Evolutionary conservation across 2,888 invertebrate species (phyloP).

Genomic region (Esperia sulphurella): DNA sequence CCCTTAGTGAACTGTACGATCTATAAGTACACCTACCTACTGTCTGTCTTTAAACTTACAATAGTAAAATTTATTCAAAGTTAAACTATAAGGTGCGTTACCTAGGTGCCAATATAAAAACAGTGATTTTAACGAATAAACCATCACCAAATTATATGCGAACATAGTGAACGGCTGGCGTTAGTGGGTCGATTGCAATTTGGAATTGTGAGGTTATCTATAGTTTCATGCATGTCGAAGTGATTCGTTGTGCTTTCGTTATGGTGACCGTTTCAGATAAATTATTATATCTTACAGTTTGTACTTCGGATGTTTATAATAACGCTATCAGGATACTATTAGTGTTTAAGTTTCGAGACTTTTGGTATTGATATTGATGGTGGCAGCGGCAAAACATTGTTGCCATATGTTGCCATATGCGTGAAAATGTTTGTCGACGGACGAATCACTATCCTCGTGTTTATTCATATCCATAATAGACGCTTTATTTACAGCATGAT

Average conservation of each 20-base stretch:
- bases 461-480: constrained; percentile 24
- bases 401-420: constrained; percentile 72
- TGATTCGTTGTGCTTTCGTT: constrained; percentile 11
- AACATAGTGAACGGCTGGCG: not conserved
- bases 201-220: not conserved
- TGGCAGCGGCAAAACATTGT: constrained; percentile 68
- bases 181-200: not conserved
- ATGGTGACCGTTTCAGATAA: constrained; percentile 1
- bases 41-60: too few species aligned
- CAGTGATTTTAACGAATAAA: not conserved
- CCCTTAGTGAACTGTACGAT: too few species aligned
- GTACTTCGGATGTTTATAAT: not conserved
- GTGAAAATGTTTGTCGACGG: constrained; percentile 68
- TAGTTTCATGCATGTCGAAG: constrained; percentile 6
- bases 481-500: constrained; percentile 32
- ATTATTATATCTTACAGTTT: not conserved
- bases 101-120: not conserved
- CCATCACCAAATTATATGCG: too few species aligned
- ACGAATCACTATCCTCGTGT: constrained; percentile 46
- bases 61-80: not conserved
- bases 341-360: constrained; percentile 54
- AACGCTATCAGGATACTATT: constrained; percentile 10
- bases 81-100: not conserved
- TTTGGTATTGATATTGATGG: constrained; percentile 71
- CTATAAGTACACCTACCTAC: too few species aligned